phyloP scores from a whole-genome alignment of 2,797 vertebrate species.

The Acridotheres tristis region DNA sequence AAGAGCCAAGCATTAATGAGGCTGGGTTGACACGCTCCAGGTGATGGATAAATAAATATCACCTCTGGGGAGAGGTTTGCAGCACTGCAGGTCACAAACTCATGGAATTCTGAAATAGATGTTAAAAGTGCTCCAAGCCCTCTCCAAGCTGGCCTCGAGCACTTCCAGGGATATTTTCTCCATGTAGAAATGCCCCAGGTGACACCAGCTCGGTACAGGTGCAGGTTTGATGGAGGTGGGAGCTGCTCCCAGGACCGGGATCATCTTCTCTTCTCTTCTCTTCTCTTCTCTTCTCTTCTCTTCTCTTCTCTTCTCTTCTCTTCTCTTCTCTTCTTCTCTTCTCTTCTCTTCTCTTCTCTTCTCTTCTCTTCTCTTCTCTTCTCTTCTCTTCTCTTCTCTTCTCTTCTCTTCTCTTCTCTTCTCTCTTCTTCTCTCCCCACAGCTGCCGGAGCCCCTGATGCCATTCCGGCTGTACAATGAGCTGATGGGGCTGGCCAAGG shows the following conservation, averaged over 20 bases:
- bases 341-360: neutral
- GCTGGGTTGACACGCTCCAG: neutral
- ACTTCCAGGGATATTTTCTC: neutral
- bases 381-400: neutral
- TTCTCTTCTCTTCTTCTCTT: too few species aligned
- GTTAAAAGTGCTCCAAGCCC: neutral
- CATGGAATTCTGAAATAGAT: neutral
- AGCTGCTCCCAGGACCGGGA: neutral
- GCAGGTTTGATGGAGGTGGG: accelerated
- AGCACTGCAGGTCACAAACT: neutral
- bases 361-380: neutral
- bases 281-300: neutral
- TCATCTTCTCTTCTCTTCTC: neutral
- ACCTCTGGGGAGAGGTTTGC: neutral
- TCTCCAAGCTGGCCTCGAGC: neutral
- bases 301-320: too few species aligned
- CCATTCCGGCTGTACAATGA: constrained; percentile 90
- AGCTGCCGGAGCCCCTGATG: constrained; percentile 95
- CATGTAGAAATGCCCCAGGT: neutral
- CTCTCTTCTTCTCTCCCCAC: neutral
- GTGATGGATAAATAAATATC: neutral
- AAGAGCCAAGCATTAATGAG: accelerated
- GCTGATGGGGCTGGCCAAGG: constrained; percentile 95
- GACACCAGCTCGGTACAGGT: neutral
- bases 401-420: neutral